These are phyloP conservation scores for Anguilla rostrata DNA, from an alignment of 2,113 vertebrate species.

Conservation along the genomic window DNA sequence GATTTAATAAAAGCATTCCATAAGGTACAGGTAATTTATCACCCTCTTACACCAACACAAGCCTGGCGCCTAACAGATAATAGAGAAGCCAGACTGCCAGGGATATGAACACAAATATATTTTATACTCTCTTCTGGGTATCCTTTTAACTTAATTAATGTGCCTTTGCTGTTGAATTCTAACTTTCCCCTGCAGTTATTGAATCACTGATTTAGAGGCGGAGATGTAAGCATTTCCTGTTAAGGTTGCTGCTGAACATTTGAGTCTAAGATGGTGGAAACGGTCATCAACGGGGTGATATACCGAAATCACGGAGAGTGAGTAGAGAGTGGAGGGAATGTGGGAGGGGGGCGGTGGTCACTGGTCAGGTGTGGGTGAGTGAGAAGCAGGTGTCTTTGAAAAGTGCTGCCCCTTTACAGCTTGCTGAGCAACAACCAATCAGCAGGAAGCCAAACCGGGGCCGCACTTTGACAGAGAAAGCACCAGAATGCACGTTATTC, in stretches of 20 bases:
- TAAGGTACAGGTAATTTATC: conserved; percentile 45
- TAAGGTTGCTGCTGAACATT: not conserved
- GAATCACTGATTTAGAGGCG: conserved; percentile 1
- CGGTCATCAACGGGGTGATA: not conserved
- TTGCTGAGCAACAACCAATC: not conserved
- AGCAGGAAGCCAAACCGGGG: not conserved
- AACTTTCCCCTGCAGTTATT: conserved; percentile 15
- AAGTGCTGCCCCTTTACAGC: not conserved
- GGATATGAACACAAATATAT: conserved; percentile 26
- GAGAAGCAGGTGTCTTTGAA: not conserved
- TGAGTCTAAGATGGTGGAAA: not conserved
- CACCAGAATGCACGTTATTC: not conserved
- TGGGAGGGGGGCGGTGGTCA: not conserved
- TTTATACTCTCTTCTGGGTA: conserved; percentile 19
- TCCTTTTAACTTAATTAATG: conserved; percentile 36
- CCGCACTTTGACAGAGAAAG: not conserved
- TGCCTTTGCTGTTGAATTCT: conserved; percentile 16
- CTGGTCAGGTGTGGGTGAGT: not conserved
- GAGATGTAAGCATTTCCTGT: not conserved
- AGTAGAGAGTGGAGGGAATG: not conserved
- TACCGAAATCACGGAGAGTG: not conserved
- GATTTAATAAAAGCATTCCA: conserved; percentile 46
- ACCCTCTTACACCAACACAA: conserved; percentile 22
- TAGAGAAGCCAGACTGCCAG: conserved; percentile 13
- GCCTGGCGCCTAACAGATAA: conserved; percentile 18